These are phyloP conservation scores for Ashinkailepas kermadecensis DNA, from an alignment of 2,888 invertebrate species.

Conservation along the genomic window DNA sequence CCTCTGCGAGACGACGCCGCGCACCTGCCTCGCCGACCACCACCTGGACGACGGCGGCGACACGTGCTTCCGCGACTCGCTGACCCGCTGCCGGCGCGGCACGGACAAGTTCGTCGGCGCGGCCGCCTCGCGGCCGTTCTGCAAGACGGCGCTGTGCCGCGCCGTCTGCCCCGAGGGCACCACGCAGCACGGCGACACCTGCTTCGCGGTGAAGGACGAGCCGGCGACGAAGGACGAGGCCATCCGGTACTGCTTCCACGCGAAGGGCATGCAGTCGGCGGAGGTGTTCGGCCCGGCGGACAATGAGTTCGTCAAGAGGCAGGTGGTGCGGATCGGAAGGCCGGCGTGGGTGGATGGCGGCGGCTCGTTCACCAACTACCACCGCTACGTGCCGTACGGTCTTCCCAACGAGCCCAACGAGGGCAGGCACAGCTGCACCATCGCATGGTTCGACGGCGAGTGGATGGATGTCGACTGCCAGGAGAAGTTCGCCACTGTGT, in stretches of 20 bases:
- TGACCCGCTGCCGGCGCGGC: not conserved
- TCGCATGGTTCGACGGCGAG: constrained; percentile 11
- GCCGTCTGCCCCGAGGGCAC: not conserved
- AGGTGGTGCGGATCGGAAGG: not conserved
- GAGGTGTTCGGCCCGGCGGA: not conserved
- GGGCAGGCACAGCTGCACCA: not conserved
- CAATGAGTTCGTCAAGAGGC: not conserved
- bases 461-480: not conserved
- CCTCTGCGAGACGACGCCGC: not conserved
- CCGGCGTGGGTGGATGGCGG: not conserved
- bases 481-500: not conserved
- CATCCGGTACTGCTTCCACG: no score
- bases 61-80: not conserved
- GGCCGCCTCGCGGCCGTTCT: not conserved
- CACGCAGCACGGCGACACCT: not conserved
- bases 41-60: not conserved
- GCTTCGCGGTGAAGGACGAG: not conserved
- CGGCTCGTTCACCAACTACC: not conserved
- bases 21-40: not conserved
- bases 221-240: not conserved
- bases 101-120: no score
- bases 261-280: not conserved
- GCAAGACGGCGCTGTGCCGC: not conserved
- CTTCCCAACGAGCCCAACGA: constrained; percentile 4
- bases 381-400: not conserved